phyloP scores from a whole-genome alignment of 1,140 invertebrate genomes.

The Magallana angulata region DNA sequence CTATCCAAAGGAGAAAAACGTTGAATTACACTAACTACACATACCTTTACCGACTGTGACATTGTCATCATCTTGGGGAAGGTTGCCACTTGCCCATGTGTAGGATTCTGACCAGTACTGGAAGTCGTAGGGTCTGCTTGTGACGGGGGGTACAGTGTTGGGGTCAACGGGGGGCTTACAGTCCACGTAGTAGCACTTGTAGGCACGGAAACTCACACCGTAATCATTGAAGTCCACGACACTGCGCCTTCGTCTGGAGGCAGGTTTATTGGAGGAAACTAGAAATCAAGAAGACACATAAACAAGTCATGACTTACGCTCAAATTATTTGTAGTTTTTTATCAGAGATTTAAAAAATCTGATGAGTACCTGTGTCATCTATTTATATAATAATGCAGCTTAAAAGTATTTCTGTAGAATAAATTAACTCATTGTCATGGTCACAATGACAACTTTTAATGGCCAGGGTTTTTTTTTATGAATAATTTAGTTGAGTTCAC shows the following conservation, averaged over 20 bases:
- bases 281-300: neutral
- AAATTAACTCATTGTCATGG: too few species aligned
- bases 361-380: too few species aligned
- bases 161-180: conserved; percentile 66
- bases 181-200: conserved; percentile 54
- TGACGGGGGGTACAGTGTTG: conserved; percentile 66
- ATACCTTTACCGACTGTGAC: conserved; percentile 69
- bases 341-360: too few species aligned
- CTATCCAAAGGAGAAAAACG: too few species aligned
- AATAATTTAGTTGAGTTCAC: too few species aligned
- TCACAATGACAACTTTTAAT: too few species aligned
- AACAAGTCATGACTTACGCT: too few species aligned
- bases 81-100: conserved; percentile 50
- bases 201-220: conserved; percentile 36
- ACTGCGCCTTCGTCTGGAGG: conserved; percentile 32
- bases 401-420: too few species aligned
- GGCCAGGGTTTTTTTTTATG: too few species aligned
- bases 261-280: neutral
- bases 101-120: conserved; percentile 58
- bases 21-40: too few species aligned
- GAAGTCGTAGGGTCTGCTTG: conserved; percentile 50
- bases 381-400: too few species aligned
- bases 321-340: too few species aligned
- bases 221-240: neutral
- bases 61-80: conserved; percentile 63